Evolutionary conservation across 2,113 vertebrate species (phyloP).

Genomic region (Morone chrysops): DNA sequence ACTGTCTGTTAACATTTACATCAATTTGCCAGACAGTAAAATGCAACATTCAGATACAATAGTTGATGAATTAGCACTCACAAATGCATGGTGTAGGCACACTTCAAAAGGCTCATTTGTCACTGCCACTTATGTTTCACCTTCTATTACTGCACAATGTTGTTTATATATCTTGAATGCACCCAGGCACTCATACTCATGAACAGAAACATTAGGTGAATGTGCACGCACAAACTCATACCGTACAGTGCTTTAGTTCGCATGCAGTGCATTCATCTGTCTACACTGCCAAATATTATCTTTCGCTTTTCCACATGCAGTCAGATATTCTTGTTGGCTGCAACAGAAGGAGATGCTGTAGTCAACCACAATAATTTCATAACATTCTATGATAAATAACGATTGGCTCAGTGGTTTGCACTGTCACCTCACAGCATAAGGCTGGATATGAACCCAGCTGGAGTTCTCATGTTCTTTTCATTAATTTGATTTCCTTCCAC

Average conservation of each 20-base stretch:
- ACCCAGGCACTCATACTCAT: not conserved
- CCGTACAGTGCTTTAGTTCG: not conserved
- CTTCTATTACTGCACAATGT: not conserved
- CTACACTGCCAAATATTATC: not conserved
- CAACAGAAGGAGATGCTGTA: conserved; percentile 5
- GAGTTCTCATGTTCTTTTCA: not conserved
- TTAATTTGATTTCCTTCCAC: not conserved
- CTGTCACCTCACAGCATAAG: not conserved
- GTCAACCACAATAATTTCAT: not conserved
- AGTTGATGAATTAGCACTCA: not conserved
- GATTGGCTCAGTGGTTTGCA: not conserved
- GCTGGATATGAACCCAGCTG: conserved; percentile 1
- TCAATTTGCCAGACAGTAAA: not conserved
- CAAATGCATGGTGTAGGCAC: not conserved
- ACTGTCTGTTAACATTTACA: not conserved
- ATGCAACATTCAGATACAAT: not conserved
- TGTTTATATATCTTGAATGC: not conserved
- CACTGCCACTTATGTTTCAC: not conserved
- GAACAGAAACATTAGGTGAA: not conserved
- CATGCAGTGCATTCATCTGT: not conserved
- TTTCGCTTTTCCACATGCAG: not conserved
- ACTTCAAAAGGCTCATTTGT: not conserved
- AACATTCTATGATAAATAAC: not conserved
- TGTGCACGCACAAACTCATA: not conserved
- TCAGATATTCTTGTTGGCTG: not conserved